phyloP scores from a whole-genome alignment of 2,888 invertebrate species.

The Patella pellucida region DNA sequence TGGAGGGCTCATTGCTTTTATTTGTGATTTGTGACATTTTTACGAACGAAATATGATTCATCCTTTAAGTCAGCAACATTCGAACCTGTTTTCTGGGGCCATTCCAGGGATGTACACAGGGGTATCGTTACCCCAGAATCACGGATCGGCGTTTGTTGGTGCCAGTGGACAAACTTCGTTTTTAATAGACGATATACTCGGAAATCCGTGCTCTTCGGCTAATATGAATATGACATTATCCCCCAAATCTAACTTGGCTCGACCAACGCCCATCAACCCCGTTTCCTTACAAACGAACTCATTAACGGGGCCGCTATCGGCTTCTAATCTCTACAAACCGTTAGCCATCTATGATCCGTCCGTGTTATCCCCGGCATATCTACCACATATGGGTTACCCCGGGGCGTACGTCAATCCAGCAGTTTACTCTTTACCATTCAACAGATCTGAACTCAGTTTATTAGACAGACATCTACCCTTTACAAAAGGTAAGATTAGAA shows the following conservation, averaged over 20 bases:
- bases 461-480: slow-evolving; percentile 5
- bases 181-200: slow-evolving; percentile 51
- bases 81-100: no score
- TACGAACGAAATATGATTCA: not conserved
- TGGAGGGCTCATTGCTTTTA: no score
- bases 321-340: slow-evolving; percentile 47
- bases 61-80: not conserved
- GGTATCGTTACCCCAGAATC: not conserved
- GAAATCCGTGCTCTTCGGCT: slow-evolving; percentile 34
- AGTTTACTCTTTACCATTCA: not conserved
- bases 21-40: no score
- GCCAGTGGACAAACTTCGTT: slow-evolving; percentile 44
- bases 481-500: not conserved
- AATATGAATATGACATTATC: slow-evolving; percentile 39
- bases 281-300: slow-evolving; percentile 45
- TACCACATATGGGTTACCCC: slow-evolving; percentile 3
- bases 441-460: not conserved
- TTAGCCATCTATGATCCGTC: slow-evolving; percentile 51
- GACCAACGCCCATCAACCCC: slow-evolving; percentile 55
- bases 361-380: slow-evolving; percentile 18
- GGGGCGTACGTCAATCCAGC: not conserved
- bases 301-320: slow-evolving; percentile 39
- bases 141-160: not conserved
- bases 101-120: not conserved
- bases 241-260: slow-evolving; percentile 31